A percentile compares a stretch with the other conserved stretches of the same genome.
Evolutionary conservation across 1,140 invertebrate species (phyloP).

Genomic region (Pygmarrhopalites habei): DNA sequence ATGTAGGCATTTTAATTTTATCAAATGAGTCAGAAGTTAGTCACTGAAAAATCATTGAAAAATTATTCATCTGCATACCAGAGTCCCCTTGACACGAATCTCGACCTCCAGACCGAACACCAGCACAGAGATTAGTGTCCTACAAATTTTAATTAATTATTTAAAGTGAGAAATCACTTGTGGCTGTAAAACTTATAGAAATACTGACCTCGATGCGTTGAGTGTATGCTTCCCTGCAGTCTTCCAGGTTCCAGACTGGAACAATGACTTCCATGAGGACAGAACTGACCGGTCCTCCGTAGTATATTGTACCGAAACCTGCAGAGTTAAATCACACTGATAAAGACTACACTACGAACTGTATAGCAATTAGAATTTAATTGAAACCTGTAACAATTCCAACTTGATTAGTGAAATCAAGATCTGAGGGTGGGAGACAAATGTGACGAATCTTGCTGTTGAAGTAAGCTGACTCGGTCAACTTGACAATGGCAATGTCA

Average conservation of each 20-base stretch:
- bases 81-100: constrained; percentile 64
- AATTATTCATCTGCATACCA: constrained; percentile 18
- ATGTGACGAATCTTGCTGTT: constrained; percentile 74
- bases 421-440: constrained; percentile 62
- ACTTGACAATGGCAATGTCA: constrained; percentile 71
- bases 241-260: constrained; percentile 68
- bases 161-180: neutral
- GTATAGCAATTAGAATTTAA: constrained; percentile 40
- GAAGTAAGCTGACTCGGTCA: constrained; percentile 60
- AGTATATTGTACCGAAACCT: constrained; percentile 63
- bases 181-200: constrained; percentile 1
- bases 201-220: constrained; percentile 46
- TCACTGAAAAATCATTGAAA: no score
- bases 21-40: no score
- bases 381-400: constrained; percentile 66
- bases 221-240: constrained; percentile 57
- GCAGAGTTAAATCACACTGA: no score
- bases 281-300: constrained; percentile 57
- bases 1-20: no score
- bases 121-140: constrained; percentile 63
- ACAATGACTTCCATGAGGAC: constrained; percentile 67
- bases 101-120: constrained; percentile 58
- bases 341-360: neutral
- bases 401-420: constrained; percentile 55
- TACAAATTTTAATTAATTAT: no score